Evolutionary conservation across 2,888 invertebrate species (phyloP).

Genomic region (Onchidella celtica): DNA sequence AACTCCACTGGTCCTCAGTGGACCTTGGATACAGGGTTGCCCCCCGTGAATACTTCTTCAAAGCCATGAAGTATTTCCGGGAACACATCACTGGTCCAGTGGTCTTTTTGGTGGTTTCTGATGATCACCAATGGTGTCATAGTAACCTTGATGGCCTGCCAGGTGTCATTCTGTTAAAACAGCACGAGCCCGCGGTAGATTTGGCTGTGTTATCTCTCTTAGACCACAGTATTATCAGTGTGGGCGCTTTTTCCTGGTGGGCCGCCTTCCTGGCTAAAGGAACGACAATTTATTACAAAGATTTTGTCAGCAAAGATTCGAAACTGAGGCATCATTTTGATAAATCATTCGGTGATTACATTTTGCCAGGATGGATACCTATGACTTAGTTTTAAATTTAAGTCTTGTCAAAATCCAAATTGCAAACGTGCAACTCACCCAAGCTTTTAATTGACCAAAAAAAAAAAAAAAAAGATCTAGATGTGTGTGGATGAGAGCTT

Average conservation of each 20-base stretch:
- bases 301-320: slow-evolving; percentile 20
- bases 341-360: slow-evolving; percentile 22
- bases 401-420: too few relatives aligned
- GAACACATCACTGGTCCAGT: slow-evolving; percentile 2
- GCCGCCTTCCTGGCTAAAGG: slow-evolving; percentile 38
- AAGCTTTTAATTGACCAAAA: too few relatives aligned
- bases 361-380: slow-evolving; percentile 29
- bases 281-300: slow-evolving; percentile 22
- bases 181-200: slow-evolving; percentile 27
- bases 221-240: slow-evolving; percentile 41
- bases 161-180: slow-evolving; percentile 17
- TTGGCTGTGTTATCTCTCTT: slow-evolving; percentile 13
- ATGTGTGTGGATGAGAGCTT: too few relatives aligned
- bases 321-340: slow-evolving; percentile 24
- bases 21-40: slow-evolving; percentile 30
- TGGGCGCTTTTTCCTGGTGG: slow-evolving; percentile 48
- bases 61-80: slow-evolving; percentile 42
- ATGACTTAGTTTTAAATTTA: background rate
- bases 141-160: slow-evolving; percentile 31
- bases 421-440: background rate
- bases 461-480: too few relatives aligned
- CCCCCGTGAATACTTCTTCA: slow-evolving; percentile 33
- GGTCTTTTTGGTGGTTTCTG: slow-evolving; percentile 36
- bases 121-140: slow-evolving; percentile 37
- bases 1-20: slow-evolving; percentile 14